A percentile compares a stretch with the other conserved stretches of the same genome.
Conservation (phyloP, 2,113 vertebrate genomes). For the Sclerurus mexicanus region DNA sequence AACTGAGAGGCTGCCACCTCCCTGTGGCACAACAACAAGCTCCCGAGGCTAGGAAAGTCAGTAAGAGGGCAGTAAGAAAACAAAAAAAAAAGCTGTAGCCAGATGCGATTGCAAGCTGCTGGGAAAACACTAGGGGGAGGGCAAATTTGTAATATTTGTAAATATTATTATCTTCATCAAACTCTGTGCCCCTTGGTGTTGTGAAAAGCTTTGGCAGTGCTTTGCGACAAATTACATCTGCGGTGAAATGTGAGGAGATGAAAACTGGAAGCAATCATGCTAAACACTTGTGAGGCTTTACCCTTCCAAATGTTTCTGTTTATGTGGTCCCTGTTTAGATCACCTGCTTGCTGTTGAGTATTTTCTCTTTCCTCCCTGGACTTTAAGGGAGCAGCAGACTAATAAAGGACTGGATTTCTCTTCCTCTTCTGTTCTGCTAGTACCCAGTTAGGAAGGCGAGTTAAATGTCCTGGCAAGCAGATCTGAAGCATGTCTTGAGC, state of each 20-base stretch:
- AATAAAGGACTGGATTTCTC: neutral
- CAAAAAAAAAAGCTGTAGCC: neutral
- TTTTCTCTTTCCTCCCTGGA: neutral
- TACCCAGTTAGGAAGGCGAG: neutral
- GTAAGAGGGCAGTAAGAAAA: neutral
- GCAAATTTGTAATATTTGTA: neutral
- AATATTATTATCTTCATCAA: neutral
- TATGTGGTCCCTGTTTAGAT: neutral
- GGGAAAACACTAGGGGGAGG: neutral
- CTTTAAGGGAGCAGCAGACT: neutral
- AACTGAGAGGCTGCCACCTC: neutral
- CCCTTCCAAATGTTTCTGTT: neutral
- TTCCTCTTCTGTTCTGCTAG: neutral
- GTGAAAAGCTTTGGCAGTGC: neutral
- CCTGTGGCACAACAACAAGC: fast-evolving
- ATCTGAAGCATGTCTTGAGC: neutral
- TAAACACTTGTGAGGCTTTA: neutral
- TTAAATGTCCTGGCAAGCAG: neutral
- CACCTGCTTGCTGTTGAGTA: neutral
- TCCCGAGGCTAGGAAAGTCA: neutral
- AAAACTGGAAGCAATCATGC: neutral
- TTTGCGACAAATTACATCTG: neutral
- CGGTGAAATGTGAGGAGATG: neutral
- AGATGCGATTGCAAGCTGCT: neutral
- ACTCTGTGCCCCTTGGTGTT: neutral